Evolutionary conservation across 1,140 invertebrate species (phyloP).

Genomic region (Hycleus cichorii): DNA sequence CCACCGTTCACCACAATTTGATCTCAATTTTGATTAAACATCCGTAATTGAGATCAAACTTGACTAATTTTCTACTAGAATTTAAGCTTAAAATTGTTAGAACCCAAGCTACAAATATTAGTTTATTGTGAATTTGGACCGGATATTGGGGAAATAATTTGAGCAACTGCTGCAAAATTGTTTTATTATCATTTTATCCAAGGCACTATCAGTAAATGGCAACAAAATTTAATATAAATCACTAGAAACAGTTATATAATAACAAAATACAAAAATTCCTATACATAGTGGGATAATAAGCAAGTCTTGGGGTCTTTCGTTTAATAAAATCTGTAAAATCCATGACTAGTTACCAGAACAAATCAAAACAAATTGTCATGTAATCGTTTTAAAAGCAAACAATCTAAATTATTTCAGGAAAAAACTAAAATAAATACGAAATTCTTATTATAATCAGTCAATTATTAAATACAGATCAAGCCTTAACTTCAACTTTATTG

Average conservation of each 20-base stretch:
- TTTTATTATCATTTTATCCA: neutral
- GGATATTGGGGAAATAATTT: no score
- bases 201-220: conserved; percentile 9
- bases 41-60: no score
- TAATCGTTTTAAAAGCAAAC: neutral
- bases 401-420: neutral
- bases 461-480: neutral
- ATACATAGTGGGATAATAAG: no score
- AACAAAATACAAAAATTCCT: conserved; percentile 18
- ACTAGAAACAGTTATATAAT: conserved; percentile 27
- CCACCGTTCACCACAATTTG: no score
- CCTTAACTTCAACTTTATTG: conserved; percentile 17
- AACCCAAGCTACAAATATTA: no score
- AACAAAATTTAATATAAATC: conserved; percentile 30
- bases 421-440: neutral
- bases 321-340: neutral
- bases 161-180: no score
- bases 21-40: no score
- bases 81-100: no score
- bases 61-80: no score
- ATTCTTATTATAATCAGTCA: neutral
- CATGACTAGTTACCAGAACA: neutral
- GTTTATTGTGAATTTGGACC: no score
- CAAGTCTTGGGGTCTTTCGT: no score
- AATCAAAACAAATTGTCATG: no score